These are phyloP conservation scores for Acrobasis repandana DNA, from an alignment of 2,888 invertebrate species.

Conservation along the genomic window DNA sequence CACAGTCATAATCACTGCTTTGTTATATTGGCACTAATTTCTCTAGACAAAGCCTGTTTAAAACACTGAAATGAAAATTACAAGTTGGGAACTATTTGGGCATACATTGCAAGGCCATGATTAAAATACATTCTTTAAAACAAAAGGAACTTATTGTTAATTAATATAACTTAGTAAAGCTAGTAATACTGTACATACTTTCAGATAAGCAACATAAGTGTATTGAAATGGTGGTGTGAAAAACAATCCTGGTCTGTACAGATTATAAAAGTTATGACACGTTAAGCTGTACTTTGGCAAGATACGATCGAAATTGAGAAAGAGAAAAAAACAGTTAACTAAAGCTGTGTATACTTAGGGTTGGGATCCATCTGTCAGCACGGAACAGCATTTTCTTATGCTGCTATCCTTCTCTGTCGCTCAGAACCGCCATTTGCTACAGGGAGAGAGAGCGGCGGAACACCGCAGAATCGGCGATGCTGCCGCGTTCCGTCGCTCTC, in stretches of 20 bases:
- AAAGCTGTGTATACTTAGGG: conserved; percentile 10
- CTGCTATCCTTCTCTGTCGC: too few species aligned
- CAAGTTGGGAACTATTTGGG: not conserved
- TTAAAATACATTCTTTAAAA: conserved; percentile 39
- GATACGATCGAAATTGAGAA: conserved; percentile 39
- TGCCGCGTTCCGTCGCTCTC: too few species aligned
- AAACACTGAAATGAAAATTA: too few species aligned
- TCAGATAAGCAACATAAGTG: conserved; percentile 53
- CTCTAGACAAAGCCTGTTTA: too few species aligned
- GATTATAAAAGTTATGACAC: conserved; percentile 32
- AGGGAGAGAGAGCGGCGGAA: too few species aligned
- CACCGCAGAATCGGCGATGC: too few species aligned
- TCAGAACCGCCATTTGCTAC: too few species aligned
- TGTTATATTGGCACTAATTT: too few species aligned
- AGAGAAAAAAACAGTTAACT: conserved; percentile 13
- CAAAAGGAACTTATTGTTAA: conserved; percentile 36
- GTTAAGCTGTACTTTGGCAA: conserved; percentile 70
- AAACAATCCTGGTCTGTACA: conserved; percentile 54
- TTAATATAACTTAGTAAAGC: conserved; percentile 74
- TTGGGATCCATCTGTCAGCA: too few species aligned
- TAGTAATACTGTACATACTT: conserved; percentile 82
- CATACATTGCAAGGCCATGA: not conserved
- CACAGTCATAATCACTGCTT: too few species aligned
- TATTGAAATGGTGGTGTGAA: conserved; percentile 26
- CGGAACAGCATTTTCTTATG: too few species aligned